Percentiles rank a stretch among this genome's conserved stretches.
Evolutionary conservation across 2,113 vertebrate species (phyloP).

Genomic region (Coryphaenoides rupestris): DNA sequence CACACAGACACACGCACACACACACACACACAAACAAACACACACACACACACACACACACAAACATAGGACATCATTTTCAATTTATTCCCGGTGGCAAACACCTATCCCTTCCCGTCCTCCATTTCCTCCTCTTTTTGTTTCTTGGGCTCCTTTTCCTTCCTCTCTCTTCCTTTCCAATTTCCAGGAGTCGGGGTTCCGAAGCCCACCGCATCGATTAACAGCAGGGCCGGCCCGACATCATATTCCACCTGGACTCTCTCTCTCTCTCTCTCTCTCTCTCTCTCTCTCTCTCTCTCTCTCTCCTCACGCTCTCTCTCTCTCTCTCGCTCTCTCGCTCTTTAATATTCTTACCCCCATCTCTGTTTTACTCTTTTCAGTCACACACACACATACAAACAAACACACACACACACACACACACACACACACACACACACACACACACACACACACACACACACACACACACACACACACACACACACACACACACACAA

Average conservation of each 20-base stretch:
- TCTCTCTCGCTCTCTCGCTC: slow-evolving; percentile 45
- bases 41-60: slow-evolving; percentile 51
- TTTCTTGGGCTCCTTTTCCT: slow-evolving; percentile 27
- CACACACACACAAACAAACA: slow-evolving; percentile 30
- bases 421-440: slow-evolving; percentile 5
- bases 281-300: slow-evolving; percentile 27
- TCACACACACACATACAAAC: slow-evolving; percentile 41
- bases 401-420: not conserved
- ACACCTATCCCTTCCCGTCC: slow-evolving; percentile 41
- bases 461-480: not conserved
- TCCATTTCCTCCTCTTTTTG: slow-evolving; percentile 48
- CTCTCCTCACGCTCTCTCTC: slow-evolving; percentile 24
- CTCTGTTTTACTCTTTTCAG: slow-evolving; percentile 67
- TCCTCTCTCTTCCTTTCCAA: slow-evolving; percentile 38
- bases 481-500: not conserved
- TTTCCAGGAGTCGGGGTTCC: slow-evolving; percentile 64
- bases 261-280: slow-evolving; percentile 34
- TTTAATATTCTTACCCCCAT: too few relatives aligned
- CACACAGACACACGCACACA: slow-evolving; percentile 35
- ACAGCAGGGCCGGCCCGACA: slow-evolving; percentile 53
- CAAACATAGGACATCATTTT: slow-evolving; percentile 69
- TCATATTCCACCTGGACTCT: slow-evolving; percentile 56
- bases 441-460: not conserved
- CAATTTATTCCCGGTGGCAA: slow-evolving; percentile 69
- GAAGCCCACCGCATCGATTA: slow-evolving; percentile 63